phyloP scores from a whole-genome alignment of 2,888 invertebrate genomes.

The Coelopa pilipes region DNA sequence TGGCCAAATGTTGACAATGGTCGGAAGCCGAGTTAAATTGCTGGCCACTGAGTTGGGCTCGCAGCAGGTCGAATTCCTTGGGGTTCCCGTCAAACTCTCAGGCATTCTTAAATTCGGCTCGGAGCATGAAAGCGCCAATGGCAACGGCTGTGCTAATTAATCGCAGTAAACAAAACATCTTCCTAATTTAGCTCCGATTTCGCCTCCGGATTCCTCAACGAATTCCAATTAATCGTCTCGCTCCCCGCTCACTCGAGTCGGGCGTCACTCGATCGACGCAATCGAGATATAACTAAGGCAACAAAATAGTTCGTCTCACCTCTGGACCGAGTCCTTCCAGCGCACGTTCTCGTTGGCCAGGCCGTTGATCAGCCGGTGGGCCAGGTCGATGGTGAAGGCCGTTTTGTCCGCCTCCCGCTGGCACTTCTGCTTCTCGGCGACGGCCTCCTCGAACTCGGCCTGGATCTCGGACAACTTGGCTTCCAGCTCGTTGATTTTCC shows the following conservation, averaged over 20 bases:
- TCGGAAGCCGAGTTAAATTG: too few species aligned
- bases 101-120: too few species aligned
- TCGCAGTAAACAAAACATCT: too few species aligned
- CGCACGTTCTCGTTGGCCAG: constrained; percentile 86
- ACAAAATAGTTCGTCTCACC: constrained; percentile 49
- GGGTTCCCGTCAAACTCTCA: too few species aligned
- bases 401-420: constrained; percentile 94
- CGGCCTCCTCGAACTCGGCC: constrained; percentile 87
- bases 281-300: background rate
- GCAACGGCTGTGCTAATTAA: too few species aligned
- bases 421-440: constrained; percentile 87
- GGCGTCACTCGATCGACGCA: too few species aligned
- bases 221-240: background rate
- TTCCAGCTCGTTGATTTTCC: constrained; percentile 76
- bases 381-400: constrained; percentile 87
- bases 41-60: too few species aligned
- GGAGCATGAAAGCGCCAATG: too few species aligned
- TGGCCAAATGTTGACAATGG: too few species aligned
- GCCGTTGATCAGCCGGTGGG: constrained; percentile 92
- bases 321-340: constrained; percentile 64
- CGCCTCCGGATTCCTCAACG: background rate
- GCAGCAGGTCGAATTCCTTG: too few species aligned
- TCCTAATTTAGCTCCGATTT: too few species aligned
- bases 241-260: background rate
- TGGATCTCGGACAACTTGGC: constrained; percentile 80